Evolutionary conservation across 1,140 invertebrate genomes (phyloP).

Genomic region (Drosophila rhopaloa): DNA sequence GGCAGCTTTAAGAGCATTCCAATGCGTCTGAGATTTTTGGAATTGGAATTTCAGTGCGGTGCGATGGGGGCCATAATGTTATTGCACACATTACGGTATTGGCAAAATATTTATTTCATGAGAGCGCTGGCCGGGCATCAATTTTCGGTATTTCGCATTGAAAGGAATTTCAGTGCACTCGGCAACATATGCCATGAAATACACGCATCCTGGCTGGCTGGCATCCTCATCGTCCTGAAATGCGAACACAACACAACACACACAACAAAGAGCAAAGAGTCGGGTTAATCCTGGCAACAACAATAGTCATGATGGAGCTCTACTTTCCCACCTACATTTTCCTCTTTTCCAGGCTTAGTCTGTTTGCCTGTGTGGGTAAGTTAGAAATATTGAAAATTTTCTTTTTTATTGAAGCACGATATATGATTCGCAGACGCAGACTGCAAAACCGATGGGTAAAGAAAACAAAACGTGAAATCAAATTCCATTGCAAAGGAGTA

Average conservation of each 20-base stretch:
- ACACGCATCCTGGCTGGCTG: conserved; percentile 39
- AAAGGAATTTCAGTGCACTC: conserved; percentile 55
- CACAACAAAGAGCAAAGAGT: conserved; percentile 29
- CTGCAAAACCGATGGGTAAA: conserved; percentile 14
- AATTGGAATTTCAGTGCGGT: conserved; percentile 19
- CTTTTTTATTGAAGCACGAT: conserved; percentile 67
- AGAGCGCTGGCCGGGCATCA: conserved; percentile 22
- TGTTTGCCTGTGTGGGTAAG: conserved; percentile 16
- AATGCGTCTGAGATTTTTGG: conserved; percentile 18
- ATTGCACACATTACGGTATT: conserved; percentile 56
- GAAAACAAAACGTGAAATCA: conserved; percentile 65
- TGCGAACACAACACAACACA: conserved; percentile 4
- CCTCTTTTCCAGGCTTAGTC: conserved; percentile 21
- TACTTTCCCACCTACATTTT: neutral
- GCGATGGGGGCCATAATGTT: conserved; percentile 30
- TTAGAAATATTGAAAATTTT: conserved; percentile 76
- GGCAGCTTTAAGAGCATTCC: conserved; percentile 12
- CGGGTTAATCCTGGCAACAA: conserved; percentile 69
- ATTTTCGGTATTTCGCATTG: conserved; percentile 63
- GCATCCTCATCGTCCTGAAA: conserved; percentile 5
- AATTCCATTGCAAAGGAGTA: conserved; percentile 34
- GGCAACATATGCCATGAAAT: conserved; percentile 51
- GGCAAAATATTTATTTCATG: conserved; percentile 72
- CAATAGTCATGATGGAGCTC: conserved; percentile 40
- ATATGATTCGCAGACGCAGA: conserved; percentile 56